A percentile compares a stretch with the other conserved stretches of the same genome.
Conservation (phyloP, 2,888 invertebrate genomes). For the Cinara cedri region DNA sequence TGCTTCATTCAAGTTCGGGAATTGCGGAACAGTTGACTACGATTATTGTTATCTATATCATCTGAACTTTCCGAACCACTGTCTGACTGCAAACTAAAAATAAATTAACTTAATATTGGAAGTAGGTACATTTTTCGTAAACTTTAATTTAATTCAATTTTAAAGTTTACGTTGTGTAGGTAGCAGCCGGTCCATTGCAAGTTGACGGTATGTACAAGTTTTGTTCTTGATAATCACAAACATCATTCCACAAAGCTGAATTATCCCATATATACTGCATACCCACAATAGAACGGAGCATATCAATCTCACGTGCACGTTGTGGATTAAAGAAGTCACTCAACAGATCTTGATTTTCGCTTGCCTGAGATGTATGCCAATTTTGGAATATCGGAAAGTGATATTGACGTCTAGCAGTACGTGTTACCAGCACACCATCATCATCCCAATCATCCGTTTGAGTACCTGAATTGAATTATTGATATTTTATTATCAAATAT, state of each 20-base stretch:
- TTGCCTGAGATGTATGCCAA: slow-evolving; percentile 45
- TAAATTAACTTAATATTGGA: neutral
- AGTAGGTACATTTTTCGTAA: neutral
- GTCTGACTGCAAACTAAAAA: slow-evolving; percentile 46
- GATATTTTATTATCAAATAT: neutral
- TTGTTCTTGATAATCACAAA: slow-evolving; percentile 43
- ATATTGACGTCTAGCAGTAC: slow-evolving; percentile 50
- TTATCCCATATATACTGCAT: slow-evolving; percentile 55
- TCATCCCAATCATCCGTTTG: slow-evolving; percentile 50
- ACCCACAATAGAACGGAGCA: slow-evolving; percentile 39
- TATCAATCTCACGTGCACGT: slow-evolving; percentile 38
- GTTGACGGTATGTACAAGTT: slow-evolving; percentile 28
- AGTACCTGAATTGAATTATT: slow-evolving; percentile 34
- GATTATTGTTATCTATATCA: slow-evolving; percentile 30
- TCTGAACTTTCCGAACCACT: slow-evolving; percentile 49
- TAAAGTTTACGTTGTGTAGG: slow-evolving; percentile 35
- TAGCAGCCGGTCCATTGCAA: slow-evolving; percentile 46
- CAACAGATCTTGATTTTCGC: slow-evolving; percentile 42
- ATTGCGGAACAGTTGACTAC: slow-evolving; percentile 39
- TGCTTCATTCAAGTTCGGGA: slow-evolving; percentile 28
- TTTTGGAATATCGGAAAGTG: slow-evolving; percentile 54
- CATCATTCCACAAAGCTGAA: slow-evolving; percentile 31
- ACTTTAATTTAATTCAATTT: neutral
- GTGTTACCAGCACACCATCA: slow-evolving; percentile 41
- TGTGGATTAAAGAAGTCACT: slow-evolving; percentile 49